These are phyloP conservation scores for Pagetopsis macropterus DNA, from an alignment of 2,797 vertebrate genomes.

Conservation along the genomic window DNA sequence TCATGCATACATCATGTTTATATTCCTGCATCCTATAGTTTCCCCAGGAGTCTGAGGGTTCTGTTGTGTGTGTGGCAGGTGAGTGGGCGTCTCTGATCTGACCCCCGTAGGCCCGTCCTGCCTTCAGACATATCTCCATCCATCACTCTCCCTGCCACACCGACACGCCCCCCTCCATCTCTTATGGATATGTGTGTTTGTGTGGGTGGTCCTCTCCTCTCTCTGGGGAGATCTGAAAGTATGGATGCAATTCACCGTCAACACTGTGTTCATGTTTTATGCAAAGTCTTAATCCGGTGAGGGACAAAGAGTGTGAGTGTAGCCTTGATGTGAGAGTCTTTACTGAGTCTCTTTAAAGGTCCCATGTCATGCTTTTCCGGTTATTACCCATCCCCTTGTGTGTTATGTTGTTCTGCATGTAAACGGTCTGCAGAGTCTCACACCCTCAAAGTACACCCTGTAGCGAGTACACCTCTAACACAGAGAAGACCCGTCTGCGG, in stretches of 20 bases:
- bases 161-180: slow-evolving; percentile 62
- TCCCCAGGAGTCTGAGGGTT: slow-evolving; percentile 21
- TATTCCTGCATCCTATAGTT: not conserved
- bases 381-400: too few species aligned
- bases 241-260: slow-evolving; percentile 28
- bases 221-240: slow-evolving; percentile 27
- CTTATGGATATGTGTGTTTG: slow-evolving; percentile 46
- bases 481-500: too few species aligned
- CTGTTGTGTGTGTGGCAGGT: slow-evolving; percentile 73
- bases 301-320: slow-evolving; percentile 23
- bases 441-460: too few species aligned
- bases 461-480: too few species aligned
- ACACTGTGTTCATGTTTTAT: slow-evolving; percentile 34
- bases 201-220: slow-evolving; percentile 38
- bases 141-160: slow-evolving; percentile 71
- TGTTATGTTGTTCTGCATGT: too few species aligned
- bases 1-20: not conserved
- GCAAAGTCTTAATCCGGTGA: slow-evolving; percentile 39
- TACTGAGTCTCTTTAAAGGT: not conserved
- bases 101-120: slow-evolving; percentile 22
- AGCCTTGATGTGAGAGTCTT: slow-evolving; percentile 12
- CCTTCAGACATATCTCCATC: slow-evolving; percentile 68
- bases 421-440: too few species aligned
- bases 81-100: slow-evolving; percentile 73
- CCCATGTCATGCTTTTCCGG: too few species aligned